Evolutionary conservation across 2,113 vertebrate species (phyloP), one percentile per base, ranked within the genome.

Genomic region (Struthidea cinerea): DNA sequence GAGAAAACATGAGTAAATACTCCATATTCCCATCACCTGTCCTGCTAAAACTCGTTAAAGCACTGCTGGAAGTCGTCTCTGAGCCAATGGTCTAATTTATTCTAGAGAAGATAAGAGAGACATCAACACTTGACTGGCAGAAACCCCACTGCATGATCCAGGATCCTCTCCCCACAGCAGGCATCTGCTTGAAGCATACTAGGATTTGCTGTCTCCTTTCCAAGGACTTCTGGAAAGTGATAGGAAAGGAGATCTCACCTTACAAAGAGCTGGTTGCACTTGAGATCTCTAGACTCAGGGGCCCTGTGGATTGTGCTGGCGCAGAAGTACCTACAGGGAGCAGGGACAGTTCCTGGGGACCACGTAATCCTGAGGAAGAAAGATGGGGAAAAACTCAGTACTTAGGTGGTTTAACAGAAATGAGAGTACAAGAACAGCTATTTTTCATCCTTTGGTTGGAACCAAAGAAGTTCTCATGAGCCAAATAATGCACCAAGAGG

Each of bases 271-370:
- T 47, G 60, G 26, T 3, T 44, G 37, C 20, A 61, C 8, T n/a
- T 26, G 22, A n/a, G 13, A 28, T 55, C 42, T 84, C 80, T 52
- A 47, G 13, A 37, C 12, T 53, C 32, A 24, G 65, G 16, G 26
- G 3, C 6, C 9, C 52, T 65, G 46, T 69, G 41, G 33, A 20
- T 19, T 39, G 78, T 70, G n/a, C 46, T 73, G 64, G 10, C 53
- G 16, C 68, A 87, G 44, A 30, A 73, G 11, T 16, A 65, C 2
- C 30, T 35, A 63, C 0, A 0, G 21, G 39, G 24, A 65, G 16
- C 41, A 65, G 12, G 10, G 16, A 23, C 27, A 39, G 12, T 7
- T 59, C 30, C 27, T 33, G 24, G 3, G 32, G 44, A 52, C 14
- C 39, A 39, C 21, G 39, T 47, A 30, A 24, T 13, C 32, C 35